phyloP scores from a whole-genome alignment of 2,113 vertebrate genomes.

The Sebastes schlegelii region DNA sequence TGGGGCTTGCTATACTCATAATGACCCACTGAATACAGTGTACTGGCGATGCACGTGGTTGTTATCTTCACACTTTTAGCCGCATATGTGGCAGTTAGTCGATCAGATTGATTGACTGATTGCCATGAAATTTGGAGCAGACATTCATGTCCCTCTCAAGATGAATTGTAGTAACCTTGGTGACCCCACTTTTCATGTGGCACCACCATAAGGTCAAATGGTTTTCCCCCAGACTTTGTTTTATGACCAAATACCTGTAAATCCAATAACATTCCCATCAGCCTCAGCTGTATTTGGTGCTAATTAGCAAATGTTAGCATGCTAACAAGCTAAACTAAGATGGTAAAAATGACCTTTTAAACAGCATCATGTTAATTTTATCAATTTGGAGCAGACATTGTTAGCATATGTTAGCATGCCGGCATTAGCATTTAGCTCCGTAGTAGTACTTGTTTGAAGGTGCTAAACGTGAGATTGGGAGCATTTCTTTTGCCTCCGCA shows the following conservation, averaged over 20 bases:
- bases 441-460: background rate
- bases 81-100: background rate
- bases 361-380: background rate
- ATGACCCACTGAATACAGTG: conserved; percentile 30
- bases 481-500: background rate
- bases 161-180: background rate
- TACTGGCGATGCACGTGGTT: conserved; percentile 19
- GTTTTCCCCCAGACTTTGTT: no score
- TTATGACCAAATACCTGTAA: background rate
- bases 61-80: conserved; percentile 12
- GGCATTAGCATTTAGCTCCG: background rate
- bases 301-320: background rate
- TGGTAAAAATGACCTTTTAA: background rate
- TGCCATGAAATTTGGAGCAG: background rate
- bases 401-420: background rate
- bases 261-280: background rate
- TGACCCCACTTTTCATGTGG: background rate
- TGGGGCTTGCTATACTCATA: conserved; percentile 20
- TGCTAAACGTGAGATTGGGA: background rate
- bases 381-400: background rate
- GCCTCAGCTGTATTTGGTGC: background rate
- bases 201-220: background rate
- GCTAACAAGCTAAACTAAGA: background rate
- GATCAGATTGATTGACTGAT: background rate
- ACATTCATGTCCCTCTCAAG: background rate